A percentile compares a stretch with the other conserved stretches of the same genome.
Evolutionary conservation across 2,113 vertebrate genomes (phyloP).

Genomic region (Scophthalmus maximus): DNA sequence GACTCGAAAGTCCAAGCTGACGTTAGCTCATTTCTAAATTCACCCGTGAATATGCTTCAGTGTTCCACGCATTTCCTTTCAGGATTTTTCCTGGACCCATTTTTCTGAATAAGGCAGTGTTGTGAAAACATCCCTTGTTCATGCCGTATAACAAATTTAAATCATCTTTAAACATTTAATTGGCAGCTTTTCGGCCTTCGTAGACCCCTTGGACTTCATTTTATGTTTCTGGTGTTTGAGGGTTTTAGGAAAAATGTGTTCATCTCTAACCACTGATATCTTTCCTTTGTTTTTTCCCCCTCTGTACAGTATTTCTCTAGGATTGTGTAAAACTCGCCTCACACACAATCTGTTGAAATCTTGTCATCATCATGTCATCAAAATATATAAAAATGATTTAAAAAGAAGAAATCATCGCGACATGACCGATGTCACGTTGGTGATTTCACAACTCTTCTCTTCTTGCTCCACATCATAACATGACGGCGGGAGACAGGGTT

Average conservation of each 20-base stretch:
- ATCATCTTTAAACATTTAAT: not conserved
- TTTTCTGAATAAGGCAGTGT: not conserved
- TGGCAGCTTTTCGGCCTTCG: not conserved
- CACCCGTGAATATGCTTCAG: not conserved
- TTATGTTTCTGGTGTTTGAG: not conserved
- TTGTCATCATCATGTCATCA: too few relatives aligned
- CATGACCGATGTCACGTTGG: too few relatives aligned
- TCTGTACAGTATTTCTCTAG: too few relatives aligned
- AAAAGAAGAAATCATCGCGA: too few relatives aligned
- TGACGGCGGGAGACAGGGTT: too few relatives aligned
- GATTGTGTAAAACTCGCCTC: too few relatives aligned
- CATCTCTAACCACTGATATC: not conserved
- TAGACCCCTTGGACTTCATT: not conserved
- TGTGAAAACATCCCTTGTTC: not conserved
- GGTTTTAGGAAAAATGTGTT: too few relatives aligned
- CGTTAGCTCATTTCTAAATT: not conserved
- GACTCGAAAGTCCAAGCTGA: constrained; percentile 16
- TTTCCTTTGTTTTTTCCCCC: too few relatives aligned
- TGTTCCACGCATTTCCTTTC: constrained; percentile 9
- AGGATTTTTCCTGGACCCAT: not conserved
- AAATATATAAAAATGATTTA: too few relatives aligned
- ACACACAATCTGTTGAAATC: too few relatives aligned
- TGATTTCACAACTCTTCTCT: too few relatives aligned
- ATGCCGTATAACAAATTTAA: not conserved
- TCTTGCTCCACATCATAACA: too few relatives aligned